A percentile compares a stretch with the other conserved stretches of the same genome.
These are phyloP conservation scores for Hucho hucho DNA, from an alignment of 2,113 vertebrate genomes.

Conservation along the genomic window DNA sequence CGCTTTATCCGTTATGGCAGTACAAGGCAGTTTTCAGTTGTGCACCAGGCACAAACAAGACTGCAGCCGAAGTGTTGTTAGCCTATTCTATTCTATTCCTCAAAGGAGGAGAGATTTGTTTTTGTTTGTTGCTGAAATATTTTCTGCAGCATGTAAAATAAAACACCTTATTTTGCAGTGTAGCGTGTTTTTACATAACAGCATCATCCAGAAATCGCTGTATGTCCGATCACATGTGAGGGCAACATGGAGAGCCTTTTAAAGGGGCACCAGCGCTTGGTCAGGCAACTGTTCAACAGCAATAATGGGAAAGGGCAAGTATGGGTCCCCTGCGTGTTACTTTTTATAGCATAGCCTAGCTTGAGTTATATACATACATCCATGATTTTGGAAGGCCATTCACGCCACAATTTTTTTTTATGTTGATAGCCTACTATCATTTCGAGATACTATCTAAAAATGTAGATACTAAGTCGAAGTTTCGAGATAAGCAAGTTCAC, in stretches of 20 bases:
- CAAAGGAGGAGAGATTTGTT: too few relatives aligned
- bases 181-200: constrained; percentile 21
- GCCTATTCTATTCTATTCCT: background rate
- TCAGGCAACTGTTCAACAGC: background rate
- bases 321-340: too few relatives aligned
- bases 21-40: constrained; percentile 1
- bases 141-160: background rate
- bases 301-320: too few relatives aligned
- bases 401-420: too few relatives aligned
- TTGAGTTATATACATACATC: too few relatives aligned
- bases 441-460: too few relatives aligned
- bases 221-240: constrained; percentile 38
- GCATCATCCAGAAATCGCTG: constrained; percentile 26
- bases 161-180: constrained; percentile 6
- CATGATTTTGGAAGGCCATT: too few relatives aligned
- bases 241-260: constrained; percentile 34
- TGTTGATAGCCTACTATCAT: too few relatives aligned
- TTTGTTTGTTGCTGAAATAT: too few relatives aligned
- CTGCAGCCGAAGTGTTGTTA: background rate
- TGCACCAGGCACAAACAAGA: background rate
- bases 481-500: too few relatives aligned
- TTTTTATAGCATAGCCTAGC: too few relatives aligned
- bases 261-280: constrained; percentile 32
- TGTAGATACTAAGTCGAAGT: too few relatives aligned
- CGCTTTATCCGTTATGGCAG: background rate